Conservation (phyloP, 2,797 vertebrate genomes). For the Hoplostethus atlanticus region DNA sequence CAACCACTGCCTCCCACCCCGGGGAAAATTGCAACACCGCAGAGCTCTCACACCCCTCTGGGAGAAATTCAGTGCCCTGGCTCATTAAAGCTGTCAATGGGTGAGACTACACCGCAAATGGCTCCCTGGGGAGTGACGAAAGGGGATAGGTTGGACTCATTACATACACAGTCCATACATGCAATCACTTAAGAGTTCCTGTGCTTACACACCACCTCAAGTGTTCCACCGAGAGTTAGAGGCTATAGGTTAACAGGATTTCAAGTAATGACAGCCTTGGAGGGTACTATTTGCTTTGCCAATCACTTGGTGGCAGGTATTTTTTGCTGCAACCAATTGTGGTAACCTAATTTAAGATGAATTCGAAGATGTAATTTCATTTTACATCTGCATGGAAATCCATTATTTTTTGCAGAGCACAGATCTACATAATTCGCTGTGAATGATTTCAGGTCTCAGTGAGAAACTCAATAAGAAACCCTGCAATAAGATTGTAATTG, state of each 20-base stretch:
- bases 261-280: too few species aligned
- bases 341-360: neutral
- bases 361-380: neutral
- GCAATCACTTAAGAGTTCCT: slow-evolving; percentile 29
- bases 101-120: slow-evolving; percentile 44
- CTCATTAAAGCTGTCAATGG: slow-evolving; percentile 68
- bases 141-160: slow-evolving; percentile 41
- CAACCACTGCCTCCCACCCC: slow-evolving; percentile 44
- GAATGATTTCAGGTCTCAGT: neutral
- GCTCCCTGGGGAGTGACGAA: slow-evolving; percentile 35
- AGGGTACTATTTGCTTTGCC: too few species aligned
- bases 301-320: too few species aligned
- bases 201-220: slow-evolving; percentile 22
- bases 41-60: slow-evolving; percentile 13
- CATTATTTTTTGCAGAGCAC: too few species aligned
- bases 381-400: neutral
- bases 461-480: neutral
- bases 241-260: too few species aligned
- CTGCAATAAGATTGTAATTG: neutral
- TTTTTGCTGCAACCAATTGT: neutral
- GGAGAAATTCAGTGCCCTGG: slow-evolving; percentile 43
- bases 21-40: slow-evolving; percentile 27
- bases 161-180: slow-evolving; percentile 32
- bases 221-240: neutral
- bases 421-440: neutral